A percentile compares a stretch with the other conserved stretches of the same genome.
Conservation (phyloP, 2,113 vertebrate species). For the Dermatemys mawii region DNA sequence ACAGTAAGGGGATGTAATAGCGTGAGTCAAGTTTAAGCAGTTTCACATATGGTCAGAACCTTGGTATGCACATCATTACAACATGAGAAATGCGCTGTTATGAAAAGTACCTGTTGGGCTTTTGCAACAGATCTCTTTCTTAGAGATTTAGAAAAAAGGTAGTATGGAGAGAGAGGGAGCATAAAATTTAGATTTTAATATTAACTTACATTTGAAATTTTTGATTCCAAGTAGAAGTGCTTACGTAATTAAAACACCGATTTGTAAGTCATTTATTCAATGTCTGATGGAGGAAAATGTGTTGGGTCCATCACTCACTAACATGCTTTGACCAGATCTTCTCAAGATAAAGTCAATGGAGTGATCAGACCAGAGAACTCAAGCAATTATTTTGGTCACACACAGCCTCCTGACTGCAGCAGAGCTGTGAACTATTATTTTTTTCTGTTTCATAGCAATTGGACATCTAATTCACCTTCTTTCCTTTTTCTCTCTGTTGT, state of each 20-base stretch:
- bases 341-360: neutral
- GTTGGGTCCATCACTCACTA: neutral
- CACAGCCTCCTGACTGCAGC: neutral
- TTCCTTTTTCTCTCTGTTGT: neutral
- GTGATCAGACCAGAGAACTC: neutral
- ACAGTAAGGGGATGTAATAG: neutral
- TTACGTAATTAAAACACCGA: neutral
- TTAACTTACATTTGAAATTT: neutral
- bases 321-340: neutral
- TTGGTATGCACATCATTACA: neutral
- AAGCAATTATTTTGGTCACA: neutral
- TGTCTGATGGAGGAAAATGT: neutral
- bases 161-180: neutral
- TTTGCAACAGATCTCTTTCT: neutral
- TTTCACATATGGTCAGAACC: neutral
- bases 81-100: neutral
- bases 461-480: neutral
- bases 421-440: neutral
- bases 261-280: neutral
- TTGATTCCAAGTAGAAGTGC: neutral
- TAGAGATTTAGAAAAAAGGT: neutral
- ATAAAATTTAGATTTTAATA: neutral
- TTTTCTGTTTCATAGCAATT: neutral
- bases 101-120: neutral
- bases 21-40: neutral